Conservation (phyloP, 1,140 invertebrate species). For the Ladona fulva region DNA sequence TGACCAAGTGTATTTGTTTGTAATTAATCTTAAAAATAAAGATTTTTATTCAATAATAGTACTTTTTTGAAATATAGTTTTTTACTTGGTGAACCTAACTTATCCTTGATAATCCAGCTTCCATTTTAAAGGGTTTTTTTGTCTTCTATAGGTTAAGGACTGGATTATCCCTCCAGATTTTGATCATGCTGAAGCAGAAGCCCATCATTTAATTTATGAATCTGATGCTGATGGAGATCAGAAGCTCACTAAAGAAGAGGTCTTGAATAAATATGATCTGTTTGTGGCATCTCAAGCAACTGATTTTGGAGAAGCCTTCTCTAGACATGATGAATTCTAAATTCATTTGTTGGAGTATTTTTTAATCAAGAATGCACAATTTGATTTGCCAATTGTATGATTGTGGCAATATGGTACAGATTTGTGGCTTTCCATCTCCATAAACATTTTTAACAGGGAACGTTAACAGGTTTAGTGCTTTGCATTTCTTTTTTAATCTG, state of each 20-base stretch:
- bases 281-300: conserved; percentile 98
- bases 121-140: too few species aligned
- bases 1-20: too few species aligned
- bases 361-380: background rate
- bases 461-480: too few species aligned
- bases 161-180: conserved; percentile 97
- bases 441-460: too few species aligned
- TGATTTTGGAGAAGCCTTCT: conserved; percentile 93
- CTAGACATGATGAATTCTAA: conserved; percentile 90
- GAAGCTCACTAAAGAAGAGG: conserved; percentile 82
- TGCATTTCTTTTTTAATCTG: too few species aligned
- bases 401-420: background rate
- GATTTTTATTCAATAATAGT: too few species aligned
- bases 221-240: conserved; percentile 87
- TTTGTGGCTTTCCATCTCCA: background rate
- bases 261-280: conserved; percentile 90
- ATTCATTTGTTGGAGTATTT: background rate
- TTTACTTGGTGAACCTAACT: too few species aligned
- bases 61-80: too few species aligned
- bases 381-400: background rate
- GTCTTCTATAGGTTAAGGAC: conserved; percentile 50
- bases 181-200: conserved; percentile 93
- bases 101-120: too few species aligned
- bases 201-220: conserved; percentile 90
- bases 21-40: too few species aligned